Percentiles rank a stretch among this genome's conserved stretches.
Conservation (phyloP, 64 coral and sea anemone genomes). For the Dendrophyllia cribrosa region DNA sequence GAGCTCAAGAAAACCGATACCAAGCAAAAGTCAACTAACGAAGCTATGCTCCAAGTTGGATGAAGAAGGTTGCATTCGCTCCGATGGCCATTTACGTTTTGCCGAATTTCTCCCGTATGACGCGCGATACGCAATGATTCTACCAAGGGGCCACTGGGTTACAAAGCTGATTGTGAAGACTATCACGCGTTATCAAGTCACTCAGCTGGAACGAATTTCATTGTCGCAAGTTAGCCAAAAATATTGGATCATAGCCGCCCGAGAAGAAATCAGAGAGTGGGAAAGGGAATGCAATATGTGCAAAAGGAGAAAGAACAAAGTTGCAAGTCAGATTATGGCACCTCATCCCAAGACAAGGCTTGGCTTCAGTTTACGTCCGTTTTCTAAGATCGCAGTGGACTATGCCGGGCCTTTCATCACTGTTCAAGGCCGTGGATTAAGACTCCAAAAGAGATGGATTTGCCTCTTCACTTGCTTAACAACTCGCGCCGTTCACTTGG, state of each 20-base stretch:
- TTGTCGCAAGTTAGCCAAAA: constrained; percentile 39
- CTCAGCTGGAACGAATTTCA: constrained; percentile 64
- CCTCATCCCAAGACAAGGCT: constrained; percentile 56
- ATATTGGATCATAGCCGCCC: constrained; percentile 66
- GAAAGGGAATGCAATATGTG: constrained; percentile 64
- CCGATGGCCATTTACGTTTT: no score
- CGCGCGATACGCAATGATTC: constrained; percentile 62
- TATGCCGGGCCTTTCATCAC: constrained; percentile 46
- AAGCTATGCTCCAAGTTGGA: no score
- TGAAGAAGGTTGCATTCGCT: no score
- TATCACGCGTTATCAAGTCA: constrained; percentile 69
- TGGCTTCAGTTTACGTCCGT: no score
- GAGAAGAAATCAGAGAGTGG: constrained; percentile 74
- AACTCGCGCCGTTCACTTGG: constrained; percentile 9
- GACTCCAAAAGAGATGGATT: constrained; percentile 30
- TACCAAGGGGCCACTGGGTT: constrained; percentile 64
- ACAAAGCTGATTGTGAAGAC: constrained; percentile 74
- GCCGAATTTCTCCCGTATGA: constrained; percentile 67
- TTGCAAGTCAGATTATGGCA: constrained; percentile 68
- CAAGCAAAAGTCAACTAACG: no score
- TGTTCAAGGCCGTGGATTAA: constrained; percentile 30
- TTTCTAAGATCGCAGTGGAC: constrained; percentile 32
- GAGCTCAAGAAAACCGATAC: neutral
- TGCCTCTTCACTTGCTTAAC: constrained; percentile 49
- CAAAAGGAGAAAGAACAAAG: constrained; percentile 37